Evolutionary conservation across 2,888 invertebrate genomes (phyloP), one percentile per base, ranked within the genome.

Genomic region (Ophioninae sp.): DNA sequence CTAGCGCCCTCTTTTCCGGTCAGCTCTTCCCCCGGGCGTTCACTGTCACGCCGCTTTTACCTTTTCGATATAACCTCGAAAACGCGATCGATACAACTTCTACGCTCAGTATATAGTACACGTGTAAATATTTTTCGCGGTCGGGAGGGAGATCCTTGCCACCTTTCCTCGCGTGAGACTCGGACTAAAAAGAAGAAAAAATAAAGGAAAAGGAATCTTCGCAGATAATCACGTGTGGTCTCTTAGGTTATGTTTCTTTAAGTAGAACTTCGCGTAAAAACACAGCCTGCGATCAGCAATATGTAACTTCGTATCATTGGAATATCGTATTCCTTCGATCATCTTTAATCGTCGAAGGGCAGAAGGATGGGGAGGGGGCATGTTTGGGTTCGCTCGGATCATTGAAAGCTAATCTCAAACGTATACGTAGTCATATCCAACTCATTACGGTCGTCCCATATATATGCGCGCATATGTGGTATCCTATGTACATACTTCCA

Each of bases 191-290:
- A 13, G 44, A 51, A 0, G 39, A 65, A 5, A 41, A 41, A 30
- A 30, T 30, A 30, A 30, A 30, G 3, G 1, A 44, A 44, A 3
- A 13, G 44, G 44, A 10, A 44, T 44, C 44, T 9, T 44, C 13
- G 44, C 44, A 44, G 44, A 44, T 44, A 44, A 44, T 44, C 44
- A 44, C 63, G 37, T 13, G 65, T 64, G 37, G 7, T 41, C 37
- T 75, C 75, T 69, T 81, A 59, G n/a, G 71, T 61, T 61, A 20
- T 41, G 13, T 63, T 44, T 74, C 79, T 74, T 82, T 82, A 82
- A 82, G 82, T 82, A 82, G 79, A 79, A 69, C 74, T 82, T 79
- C 67, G 82, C 79, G 61, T 71, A 71, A 79, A 82, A 75, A 65
- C 71, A 79, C 82, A 78, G 79, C 82, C 79, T 82, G 64, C 69